These are phyloP conservation scores for Acleris emargana DNA, from an alignment of 2,888 invertebrate species.

Conservation along the genomic window DNA sequence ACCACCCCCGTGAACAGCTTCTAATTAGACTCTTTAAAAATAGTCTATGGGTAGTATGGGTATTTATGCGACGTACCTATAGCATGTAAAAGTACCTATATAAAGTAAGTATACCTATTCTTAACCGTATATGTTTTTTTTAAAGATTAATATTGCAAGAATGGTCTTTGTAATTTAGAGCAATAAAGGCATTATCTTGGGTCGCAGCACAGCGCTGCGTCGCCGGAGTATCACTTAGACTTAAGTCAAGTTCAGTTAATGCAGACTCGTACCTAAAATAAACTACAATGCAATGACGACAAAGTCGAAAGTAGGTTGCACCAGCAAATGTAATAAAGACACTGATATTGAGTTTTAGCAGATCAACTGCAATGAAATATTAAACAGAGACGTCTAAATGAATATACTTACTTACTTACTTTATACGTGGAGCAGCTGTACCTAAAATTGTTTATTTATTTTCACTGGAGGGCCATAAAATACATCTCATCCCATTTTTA, in stretches of 20 bases:
- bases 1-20: too few relatives aligned
- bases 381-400: constrained; percentile 17
- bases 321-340: constrained; percentile 15
- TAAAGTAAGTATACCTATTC: too few relatives aligned
- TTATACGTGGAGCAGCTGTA: constrained; percentile 11
- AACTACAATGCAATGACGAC: not conserved
- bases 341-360: constrained; percentile 10
- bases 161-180: too few relatives aligned
- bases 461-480: constrained; percentile 22
- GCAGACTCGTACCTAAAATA: not conserved
- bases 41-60: too few relatives aligned
- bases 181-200: constrained; percentile 8
- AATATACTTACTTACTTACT: constrained; percentile 13
- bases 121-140: too few relatives aligned
- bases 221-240: constrained; percentile 4
- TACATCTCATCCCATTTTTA: constrained; percentile 31
- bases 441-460: constrained; percentile 32
- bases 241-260: constrained; percentile 5
- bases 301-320: not conserved
- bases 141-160: not conserved
- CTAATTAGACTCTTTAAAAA: too few relatives aligned
- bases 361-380: constrained; percentile 18
- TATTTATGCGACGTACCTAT: too few relatives aligned
- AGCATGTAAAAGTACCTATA: too few relatives aligned
- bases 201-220: constrained; percentile 6